Evolutionary conservation across 92 coral and sea anemone genomes (phyloP), one percentile per base, ranked within the genome.

Genomic region (Diadumene lineata): DNA sequence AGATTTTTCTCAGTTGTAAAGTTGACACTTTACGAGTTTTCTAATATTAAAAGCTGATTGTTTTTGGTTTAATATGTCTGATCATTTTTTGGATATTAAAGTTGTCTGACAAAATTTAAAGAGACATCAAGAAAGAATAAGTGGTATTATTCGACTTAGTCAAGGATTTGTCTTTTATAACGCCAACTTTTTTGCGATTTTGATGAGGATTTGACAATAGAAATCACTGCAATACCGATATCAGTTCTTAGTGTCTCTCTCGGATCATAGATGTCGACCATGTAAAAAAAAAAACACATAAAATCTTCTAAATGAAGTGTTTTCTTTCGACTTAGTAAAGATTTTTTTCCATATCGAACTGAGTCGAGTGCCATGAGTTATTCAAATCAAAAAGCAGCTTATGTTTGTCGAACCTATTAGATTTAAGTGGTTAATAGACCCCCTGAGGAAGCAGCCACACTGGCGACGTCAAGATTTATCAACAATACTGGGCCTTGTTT

Each of bases 381-480:
- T 62, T 62, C 43, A 62, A 62, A n/a, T 62, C 29, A 62, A 62
- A 43, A 3, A 62, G 48, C 48, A 38, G 34, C 38, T 27, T 28
- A 62, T 21, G 31, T 60, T 23, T 60, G 28, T 7, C 8, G 28
- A 33, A 30, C 29, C 68, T 13, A 31, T 34, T 56, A 19, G 65
- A 22, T 24, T 72, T 72, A 44, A 72, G 77, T 56, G 56, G 22
- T 44, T 72, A 72, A 72, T 72, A 56, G 66, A 11, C 77, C 66
- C 75, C 77, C 66, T 0, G n/a, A 72, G 77, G 77, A 72, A 72
- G 66, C 77, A 56, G 77, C 53, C 77, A 31, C 44, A 53, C 16
- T 56, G 77, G 77, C 77, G 77, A 32, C 77, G 33, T 22, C 4
- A 56, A 31, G 53, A 57, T 22, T 57, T 72, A 53, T 53, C 33